Conservation (phyloP, 2,113 vertebrate species). For the Grus americana region DNA sequence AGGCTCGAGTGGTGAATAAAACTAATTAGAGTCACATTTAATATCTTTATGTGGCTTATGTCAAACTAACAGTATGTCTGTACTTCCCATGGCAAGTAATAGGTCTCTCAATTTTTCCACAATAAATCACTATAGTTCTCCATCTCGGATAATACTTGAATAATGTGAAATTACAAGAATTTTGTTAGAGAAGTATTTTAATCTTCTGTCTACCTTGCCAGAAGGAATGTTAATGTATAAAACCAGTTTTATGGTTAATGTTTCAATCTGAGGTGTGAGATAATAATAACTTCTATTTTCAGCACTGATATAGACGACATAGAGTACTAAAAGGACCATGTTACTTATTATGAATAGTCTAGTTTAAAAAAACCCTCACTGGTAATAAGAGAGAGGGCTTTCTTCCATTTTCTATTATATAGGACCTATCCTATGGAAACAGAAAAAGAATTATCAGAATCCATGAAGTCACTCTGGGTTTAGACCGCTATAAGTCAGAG, state of each 20-base stretch:
- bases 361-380: neutral
- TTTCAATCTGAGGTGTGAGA: constrained; percentile 6
- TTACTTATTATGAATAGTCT: neutral
- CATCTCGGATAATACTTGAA: neutral
- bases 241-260: neutral
- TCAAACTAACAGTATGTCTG: constrained; percentile 33
- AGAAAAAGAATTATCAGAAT: neutral
- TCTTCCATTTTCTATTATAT: neutral
- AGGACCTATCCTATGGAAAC: neutral
- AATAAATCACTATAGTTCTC: constrained; percentile 14
- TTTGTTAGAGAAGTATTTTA: constrained; percentile 11
- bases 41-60: constrained; percentile 57
- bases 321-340: neutral
- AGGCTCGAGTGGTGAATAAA: constrained; percentile 21
- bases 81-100: constrained; percentile 11
- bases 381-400: neutral
- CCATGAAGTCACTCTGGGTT: neutral
- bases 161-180: constrained; percentile 7
- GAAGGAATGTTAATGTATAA: constrained; percentile 8
- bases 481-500: neutral
- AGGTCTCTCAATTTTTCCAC: constrained; percentile 36
- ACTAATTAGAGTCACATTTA: constrained; percentile 61
- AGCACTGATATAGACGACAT: neutral
- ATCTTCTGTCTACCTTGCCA: neutral
- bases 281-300: constrained; percentile 18